Evolutionary conservation across 2,888 invertebrate species (phyloP).

Genomic region (Philaethria dido): DNA sequence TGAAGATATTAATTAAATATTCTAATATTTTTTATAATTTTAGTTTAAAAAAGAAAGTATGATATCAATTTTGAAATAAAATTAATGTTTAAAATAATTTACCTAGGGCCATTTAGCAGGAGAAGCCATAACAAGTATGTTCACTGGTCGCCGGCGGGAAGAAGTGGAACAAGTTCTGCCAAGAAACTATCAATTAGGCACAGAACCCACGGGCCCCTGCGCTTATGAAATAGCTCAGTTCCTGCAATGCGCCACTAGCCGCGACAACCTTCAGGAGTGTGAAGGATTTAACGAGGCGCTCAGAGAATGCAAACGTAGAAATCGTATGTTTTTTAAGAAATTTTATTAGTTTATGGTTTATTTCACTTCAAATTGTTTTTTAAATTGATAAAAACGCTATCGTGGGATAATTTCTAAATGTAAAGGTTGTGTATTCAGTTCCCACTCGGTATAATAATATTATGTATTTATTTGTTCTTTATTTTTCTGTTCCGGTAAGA

Average conservation of each 20-base stretch:
- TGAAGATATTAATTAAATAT: too few relatives aligned
- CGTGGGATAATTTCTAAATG: too few relatives aligned
- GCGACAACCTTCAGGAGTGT: conserved; percentile 93
- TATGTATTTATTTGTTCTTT: too few relatives aligned
- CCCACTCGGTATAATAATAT: too few relatives aligned
- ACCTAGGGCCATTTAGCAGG: conserved; percentile 94
- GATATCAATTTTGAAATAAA: not conserved
- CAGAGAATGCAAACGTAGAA: conserved; percentile 93
- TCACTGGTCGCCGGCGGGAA: conserved; percentile 60
- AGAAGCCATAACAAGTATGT: conserved; percentile 88
- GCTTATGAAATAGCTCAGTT: conserved; percentile 97
- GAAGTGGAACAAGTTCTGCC: conserved; percentile 65
- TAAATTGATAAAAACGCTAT: too few relatives aligned
- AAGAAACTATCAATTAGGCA: conserved; percentile 60
- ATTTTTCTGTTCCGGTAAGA: too few relatives aligned
- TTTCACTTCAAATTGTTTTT: too few relatives aligned
- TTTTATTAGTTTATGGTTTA: too few relatives aligned
- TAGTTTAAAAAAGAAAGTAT: not conserved
- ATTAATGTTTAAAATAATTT: not conserved
- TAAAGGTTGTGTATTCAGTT: too few relatives aligned
- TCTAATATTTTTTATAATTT: too few relatives aligned
- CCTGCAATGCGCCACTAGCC: conserved; percentile 94
- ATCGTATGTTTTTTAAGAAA: conserved; percentile 79
- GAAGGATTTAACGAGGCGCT: conserved; percentile 98
- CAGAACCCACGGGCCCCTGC: conserved; percentile 90